These are phyloP conservation scores for Geococcyx californianus DNA, from an alignment of 2,113 vertebrate species.

Conservation along the genomic window DNA sequence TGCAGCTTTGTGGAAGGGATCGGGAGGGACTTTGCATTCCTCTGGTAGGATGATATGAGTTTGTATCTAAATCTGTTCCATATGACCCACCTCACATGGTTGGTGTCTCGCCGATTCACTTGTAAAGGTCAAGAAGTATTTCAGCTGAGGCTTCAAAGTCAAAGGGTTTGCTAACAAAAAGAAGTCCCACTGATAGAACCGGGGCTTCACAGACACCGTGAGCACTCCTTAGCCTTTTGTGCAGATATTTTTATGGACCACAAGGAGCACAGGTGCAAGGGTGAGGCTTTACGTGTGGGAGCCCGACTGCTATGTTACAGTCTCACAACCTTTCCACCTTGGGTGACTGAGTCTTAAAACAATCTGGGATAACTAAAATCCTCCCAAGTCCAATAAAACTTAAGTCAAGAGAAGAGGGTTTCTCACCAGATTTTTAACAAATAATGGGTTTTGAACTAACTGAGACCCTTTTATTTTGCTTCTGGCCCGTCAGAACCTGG, in stretches of 20 bases:
- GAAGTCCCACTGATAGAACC: background rate
- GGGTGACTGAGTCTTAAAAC: background rate
- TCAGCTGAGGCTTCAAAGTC: conserved; percentile 61
- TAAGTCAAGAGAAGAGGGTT: background rate
- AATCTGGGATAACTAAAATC: background rate
- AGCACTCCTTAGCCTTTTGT: too few relatives aligned
- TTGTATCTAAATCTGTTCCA: conserved; percentile 91
- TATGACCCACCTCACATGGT: conserved; percentile 94
- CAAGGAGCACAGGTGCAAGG: background rate
- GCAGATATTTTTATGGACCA: background rate
- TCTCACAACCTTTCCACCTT: background rate
- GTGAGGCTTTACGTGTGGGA: background rate
- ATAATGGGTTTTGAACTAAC: background rate
- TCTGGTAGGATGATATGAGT: conserved; percentile 77
- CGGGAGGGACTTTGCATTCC: conserved; percentile 78
- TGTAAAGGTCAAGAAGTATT: conserved; percentile 61
- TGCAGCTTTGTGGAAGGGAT: conserved; percentile 77
- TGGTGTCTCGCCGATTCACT: conserved; percentile 72
- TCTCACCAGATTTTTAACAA: background rate
- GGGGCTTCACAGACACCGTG: background rate
- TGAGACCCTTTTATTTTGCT: background rate
- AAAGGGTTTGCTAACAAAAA: background rate
- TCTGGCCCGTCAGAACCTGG: background rate
- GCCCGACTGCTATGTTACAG: fast-evolving
- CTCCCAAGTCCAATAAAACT: background rate